Base-by-base conservation (phyloP, 2,888 invertebrate genomes). In the Spatulosminthurus flaviceps region DNA sequence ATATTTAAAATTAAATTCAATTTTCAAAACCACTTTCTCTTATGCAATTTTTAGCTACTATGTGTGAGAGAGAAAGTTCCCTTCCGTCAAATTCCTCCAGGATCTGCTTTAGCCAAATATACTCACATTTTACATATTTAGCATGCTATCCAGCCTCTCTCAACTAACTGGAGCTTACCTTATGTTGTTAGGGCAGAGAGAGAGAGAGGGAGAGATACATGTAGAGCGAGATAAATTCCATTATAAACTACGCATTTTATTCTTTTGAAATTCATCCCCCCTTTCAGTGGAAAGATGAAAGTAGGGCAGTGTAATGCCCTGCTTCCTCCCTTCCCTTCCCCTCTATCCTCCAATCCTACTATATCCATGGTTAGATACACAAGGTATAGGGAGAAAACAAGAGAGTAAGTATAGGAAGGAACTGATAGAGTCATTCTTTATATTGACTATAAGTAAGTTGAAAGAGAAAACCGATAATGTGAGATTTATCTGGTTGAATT, bases 401-500 rank as follows among this genome's bases (percentile, higher is more conserved):
- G n/a, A n/a, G n/a, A 34, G 9, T 9, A 34, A 34, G 60, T 19
- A 21, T 21, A 4, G 60, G 64, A 64, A 64, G 64, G 24, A 64
- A 34, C 22, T 70, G 70, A 70, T 70, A 21, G 70, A 70, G 70
- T 70, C 34, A 34, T 70, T 70, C 70, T 21, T 41, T 41, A 70
- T 16, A 70, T 41, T 34, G 70, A 22, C 70, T 41, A n/a, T n/a
- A n/a, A n/a, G n/a, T n/a, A 41, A 67, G 19, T 67, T 67, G 67
- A 67, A 67, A 67, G 67, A 26, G 67, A 70, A 70, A 41, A 21
- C 42, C 70, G 34, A 70, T 70, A 70, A 70, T 70, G 29, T 22
- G 16, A 70, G 70, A 70, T 41, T 70, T 70, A 70, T 70, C 41
- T 41, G n/a, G 13, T 7, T 34, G 70, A 29, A 34, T 70, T n/a